Conservation (phyloP, 2,888 invertebrate genomes). For the Serripes groenlandicus region DNA sequence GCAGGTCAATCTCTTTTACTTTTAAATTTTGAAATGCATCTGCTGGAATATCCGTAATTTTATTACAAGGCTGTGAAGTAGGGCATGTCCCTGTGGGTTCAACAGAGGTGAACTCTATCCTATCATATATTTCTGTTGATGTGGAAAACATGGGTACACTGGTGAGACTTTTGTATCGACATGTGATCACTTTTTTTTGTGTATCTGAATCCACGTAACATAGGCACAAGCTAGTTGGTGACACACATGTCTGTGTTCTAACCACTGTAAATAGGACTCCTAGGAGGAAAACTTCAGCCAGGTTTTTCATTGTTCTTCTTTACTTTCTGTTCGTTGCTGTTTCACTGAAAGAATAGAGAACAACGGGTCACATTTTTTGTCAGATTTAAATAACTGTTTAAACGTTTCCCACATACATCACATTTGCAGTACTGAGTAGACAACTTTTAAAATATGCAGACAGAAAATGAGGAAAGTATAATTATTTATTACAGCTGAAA, state of each 20-base stretch:
- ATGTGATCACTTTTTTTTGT: conserved; percentile 64
- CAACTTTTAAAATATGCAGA: too few relatives aligned
- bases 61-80: conserved; percentile 58
- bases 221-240: conserved; percentile 40
- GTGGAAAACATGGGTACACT: conserved; percentile 51
- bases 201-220: conserved; percentile 19
- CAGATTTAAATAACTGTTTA: too few relatives aligned
- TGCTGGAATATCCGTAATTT: conserved; percentile 63
- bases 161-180: conserved; percentile 57
- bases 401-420: too few relatives aligned
- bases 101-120: conserved; percentile 66
- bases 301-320: too few relatives aligned
- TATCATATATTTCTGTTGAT: conserved; percentile 53
- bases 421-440: too few relatives aligned
- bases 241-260: conserved; percentile 27
- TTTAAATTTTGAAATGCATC: conserved; percentile 94
- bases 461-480: too few relatives aligned
- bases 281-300: too few relatives aligned
- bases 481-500: too few relatives aligned
- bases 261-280: too few relatives aligned
- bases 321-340: too few relatives aligned
- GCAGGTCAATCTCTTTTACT: conserved; percentile 93
- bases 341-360: too few relatives aligned
- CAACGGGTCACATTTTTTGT: too few relatives aligned
- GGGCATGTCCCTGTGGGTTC: conserved; percentile 32